Base-by-base conservation (phyloP, 2,888 invertebrate species). In the Philereme transversata region DNA sequence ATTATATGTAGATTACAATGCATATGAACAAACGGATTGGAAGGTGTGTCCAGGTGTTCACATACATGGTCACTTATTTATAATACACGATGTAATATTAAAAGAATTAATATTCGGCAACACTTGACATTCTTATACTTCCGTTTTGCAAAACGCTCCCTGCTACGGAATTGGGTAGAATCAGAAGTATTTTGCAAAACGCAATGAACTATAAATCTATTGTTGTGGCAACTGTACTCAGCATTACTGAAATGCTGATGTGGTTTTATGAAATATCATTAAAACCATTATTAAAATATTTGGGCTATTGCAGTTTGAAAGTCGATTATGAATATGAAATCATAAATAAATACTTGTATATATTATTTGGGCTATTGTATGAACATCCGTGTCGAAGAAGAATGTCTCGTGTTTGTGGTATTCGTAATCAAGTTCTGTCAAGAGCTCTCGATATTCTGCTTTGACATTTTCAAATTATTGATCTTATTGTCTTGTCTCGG, bases 21-120 rank as follows among this genome's bases (percentile, higher is more conserved):
- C 55, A 69, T 77, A 72, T 82, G 83, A 81, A 83, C 76, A 83
- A 74, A 74, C 67, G 52, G 51, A 64, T 62, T 11, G 33, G 45
- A 60, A 58, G 62, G 4, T 8, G 8, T 10, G 43, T 70, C 69
- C 51, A 65, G 69, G 63, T 76, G 73, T 85, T 79, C 84, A 81
- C 71, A 80, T 69, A 68, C 72, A 83, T 72, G 75, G 80, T 66
- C 68, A 78, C 90, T 90, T 89, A 91, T 81, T 78, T 84, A 88
- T 87, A 86, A 83, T 88, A 91, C 84, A 90, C 83, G 87, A 85
- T 85, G 89, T 90, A 86, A 86, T 90, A 90, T 89, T 90, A 89
- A 90, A 89, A 84, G 84, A 89, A 87, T 86, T 85, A 81, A 82
- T 90, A 90, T 90, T 90, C 90, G 83, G 92, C 92, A 92, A 92